Evolutionary conservation across 2,113 vertebrate genomes (phyloP).

Genomic region (Jacana jacana): DNA sequence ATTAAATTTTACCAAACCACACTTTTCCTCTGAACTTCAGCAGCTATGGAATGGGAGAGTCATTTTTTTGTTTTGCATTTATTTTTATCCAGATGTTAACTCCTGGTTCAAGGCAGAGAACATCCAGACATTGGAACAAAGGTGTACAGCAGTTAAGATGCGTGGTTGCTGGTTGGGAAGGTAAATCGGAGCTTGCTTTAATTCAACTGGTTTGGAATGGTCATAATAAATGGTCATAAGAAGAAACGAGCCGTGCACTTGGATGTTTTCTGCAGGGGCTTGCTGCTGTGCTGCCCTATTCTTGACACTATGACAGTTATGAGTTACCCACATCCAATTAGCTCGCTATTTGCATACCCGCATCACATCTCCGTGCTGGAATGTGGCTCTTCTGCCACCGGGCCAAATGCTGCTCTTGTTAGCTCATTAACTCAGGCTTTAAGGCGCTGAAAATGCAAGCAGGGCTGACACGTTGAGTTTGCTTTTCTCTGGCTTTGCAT

Average conservation of each 20-base stretch:
- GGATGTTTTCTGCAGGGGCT: neutral
- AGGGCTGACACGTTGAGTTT: neutral
- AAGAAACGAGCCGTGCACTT: neutral
- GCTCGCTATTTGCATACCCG: neutral
- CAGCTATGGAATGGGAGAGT: neutral
- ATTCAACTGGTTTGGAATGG: neutral
- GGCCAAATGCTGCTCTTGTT: neutral
- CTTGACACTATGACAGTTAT: neutral
- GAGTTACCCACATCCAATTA: neutral
- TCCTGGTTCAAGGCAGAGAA: neutral
- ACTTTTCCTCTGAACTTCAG: neutral
- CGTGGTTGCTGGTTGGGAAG: neutral
- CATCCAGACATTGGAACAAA: neutral
- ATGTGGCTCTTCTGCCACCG: neutral
- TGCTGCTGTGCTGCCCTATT: neutral
- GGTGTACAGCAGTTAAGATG: neutral
- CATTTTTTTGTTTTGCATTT: neutral
- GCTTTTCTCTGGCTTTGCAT: neutral
- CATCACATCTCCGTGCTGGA: neutral
- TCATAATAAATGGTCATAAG: no score
- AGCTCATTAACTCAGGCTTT: neutral
- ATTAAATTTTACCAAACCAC: neutral
- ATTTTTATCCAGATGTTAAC: slow-evolving; percentile 12
- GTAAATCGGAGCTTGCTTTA: neutral
- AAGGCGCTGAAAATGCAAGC: neutral